Base-by-base conservation (phyloP, 2,113 vertebrate genomes). In the Pachypanchax playfairii region DNA sequence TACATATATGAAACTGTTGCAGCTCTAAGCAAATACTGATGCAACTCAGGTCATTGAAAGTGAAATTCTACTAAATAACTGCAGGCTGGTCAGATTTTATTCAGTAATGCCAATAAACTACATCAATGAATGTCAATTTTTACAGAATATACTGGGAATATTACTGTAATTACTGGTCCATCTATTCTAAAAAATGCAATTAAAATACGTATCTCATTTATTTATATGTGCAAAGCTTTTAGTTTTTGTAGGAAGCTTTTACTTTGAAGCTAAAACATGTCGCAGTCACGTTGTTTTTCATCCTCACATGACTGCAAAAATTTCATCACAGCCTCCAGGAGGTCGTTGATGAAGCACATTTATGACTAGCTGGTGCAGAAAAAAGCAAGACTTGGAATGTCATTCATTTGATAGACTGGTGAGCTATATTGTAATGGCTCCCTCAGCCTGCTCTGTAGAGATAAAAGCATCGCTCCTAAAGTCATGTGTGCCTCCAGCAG, bases 41-140 rank as follows among this genome's bases (percentile, higher is more conserved):
- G 75, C 31, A 83, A 75, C 38, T 0, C 0, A 46, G 10, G 26
- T 41, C 11, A 44, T 18, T 22, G 57, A 20, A 35, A 31, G 55
- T 38, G 75, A 75, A 79, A 76, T 69, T 51, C 0, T 11, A 13
- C 53, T 55, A 18, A 56, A 52, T 18, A 52, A 51, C 64, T 63
- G 3, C 9, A 24, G 63, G 26, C 39, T 41, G 33, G 48, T 61
- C 49, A 38, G 26, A 36, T 49, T 29, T 36, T n/a, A 50, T 65
- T 73, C 33, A 60, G n/a, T n/a, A n/a, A n/a, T n/a, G n/a, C n/a
- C n/a, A n/a, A n/a, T n/a, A 48, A 64, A 36, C 35, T 38, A 28
- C 24, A 6, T 3, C n/a, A 39, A 1, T n/a, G 48, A 39, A 38
- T n/a, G n/a, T 4, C 14, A 21, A 5, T 21, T 46, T n/a, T 6